Conservation (phyloP, 2,797 vertebrate species). For the Liasis olivaceus region DNA sequence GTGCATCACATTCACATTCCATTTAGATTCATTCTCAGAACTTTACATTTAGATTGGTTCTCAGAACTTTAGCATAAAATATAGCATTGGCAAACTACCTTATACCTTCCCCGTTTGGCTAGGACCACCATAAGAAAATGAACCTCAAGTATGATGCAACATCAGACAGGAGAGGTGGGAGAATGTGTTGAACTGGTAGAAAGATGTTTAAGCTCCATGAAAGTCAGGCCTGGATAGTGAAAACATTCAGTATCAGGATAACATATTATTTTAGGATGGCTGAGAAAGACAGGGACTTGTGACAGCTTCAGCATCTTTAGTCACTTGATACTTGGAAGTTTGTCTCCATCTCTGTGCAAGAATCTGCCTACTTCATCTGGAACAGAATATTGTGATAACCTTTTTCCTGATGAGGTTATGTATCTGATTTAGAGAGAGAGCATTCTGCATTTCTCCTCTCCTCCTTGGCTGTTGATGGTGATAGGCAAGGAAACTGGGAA, state of each 20-base stretch:
- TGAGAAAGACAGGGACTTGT: not conserved
- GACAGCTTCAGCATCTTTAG: not conserved
- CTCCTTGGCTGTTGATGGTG: not conserved
- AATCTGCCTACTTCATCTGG: not conserved
- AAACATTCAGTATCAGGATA: not conserved
- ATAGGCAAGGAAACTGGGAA: not conserved
- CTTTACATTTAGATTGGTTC: not conserved
- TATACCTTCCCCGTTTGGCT: not conserved
- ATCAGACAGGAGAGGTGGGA: not conserved
- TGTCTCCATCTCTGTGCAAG: not conserved
- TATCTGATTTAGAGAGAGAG: not conserved
- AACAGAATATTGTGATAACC: not conserved
- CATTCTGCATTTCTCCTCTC: not conserved
- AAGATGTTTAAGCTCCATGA: not conserved
- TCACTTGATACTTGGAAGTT: not conserved
- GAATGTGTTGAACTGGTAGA: not conserved
- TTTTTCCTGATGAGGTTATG: not conserved
- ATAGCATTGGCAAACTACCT: not conserved
- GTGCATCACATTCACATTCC: not conserved
- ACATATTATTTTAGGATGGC: not conserved
- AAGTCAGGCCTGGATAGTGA: not conserved
- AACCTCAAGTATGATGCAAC: not conserved
- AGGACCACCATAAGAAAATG: not conserved
- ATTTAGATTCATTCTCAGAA: not conserved
- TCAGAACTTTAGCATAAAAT: not conserved